Evolutionary conservation across 1,140 invertebrate species (phyloP), one percentile per base, ranked within the genome.

Genomic region (Bombus polaris): DNA sequence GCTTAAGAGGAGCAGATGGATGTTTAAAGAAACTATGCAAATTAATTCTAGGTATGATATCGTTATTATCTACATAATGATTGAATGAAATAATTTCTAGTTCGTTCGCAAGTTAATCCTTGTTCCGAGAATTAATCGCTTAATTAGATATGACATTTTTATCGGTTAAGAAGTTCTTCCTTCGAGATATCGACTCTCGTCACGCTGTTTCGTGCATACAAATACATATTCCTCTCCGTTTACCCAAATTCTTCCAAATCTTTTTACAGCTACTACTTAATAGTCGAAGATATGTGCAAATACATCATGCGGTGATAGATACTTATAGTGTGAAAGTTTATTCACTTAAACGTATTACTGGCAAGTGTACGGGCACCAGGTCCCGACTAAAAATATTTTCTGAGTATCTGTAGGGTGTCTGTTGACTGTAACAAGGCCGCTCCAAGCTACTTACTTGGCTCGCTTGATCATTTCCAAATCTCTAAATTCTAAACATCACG

Each of bases 371-470:
- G 72, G 32, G 81, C 53, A 35, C 25, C 6, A 32, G 47, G 73
- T 3, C 73, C 44, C 57, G 53, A 72, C 66, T 78, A 79, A 79
- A 70, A 59, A 79, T 71, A 71, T 42, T 57, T 39, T 35, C 15
- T 76, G 47, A 79, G 22, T 68, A 39, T 59, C 37, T 39, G 28
- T 42, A 44, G 62, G 42, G 62, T 77, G 76, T 79, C 32, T 62
- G 53, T 70, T 44, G 81, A 66, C 37, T 78, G 37, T 76, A 66
- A 84, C 76, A 84, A 84, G 76, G 76, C 66, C 75, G 76, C 83
- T 83, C 68, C 83, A 70, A 44, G 68, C 81, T 83, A 73, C 44
- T n/a, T 76, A 72, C 66, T n/a, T 4, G 37, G 28, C 35, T 74
- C 39, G 57, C 32, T 82, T 47, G 53, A 81, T 81, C 62, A 25